Base-by-base conservation (phyloP, 2,797 vertebrate genomes). In the Sebastes taczanowskii region DNA sequence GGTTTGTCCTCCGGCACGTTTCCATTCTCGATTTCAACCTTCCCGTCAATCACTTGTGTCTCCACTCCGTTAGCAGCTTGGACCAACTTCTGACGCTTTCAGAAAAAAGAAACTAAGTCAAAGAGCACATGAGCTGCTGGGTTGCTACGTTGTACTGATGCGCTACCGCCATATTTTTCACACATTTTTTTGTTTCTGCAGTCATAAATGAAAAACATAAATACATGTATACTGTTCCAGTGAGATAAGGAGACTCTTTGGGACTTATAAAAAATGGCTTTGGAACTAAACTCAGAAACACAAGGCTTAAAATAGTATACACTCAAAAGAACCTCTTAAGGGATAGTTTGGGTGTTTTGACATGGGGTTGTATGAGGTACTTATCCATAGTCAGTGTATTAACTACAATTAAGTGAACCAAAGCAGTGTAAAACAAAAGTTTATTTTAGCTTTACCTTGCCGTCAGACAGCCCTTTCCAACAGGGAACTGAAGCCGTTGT, bases 11-110 rank as follows among this genome's bases (percentile, higher is more conserved):
- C 95, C 0, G 97, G 97, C n/a, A 99, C 95, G 2, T 97, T 97
- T 34, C 98, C 98, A 0, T 99, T 99, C 92, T 98, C 98, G 0
- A 98, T 96, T 35, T 98, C 97, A 0, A 96, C 95, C 74, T 97
- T 97, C 62, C 97, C 97, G 20, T 98, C 98, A 62, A 97, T 93
- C 2, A 97, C 96, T 90, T 96, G 97, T 13, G 93, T 96, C 90
- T 97, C 96, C 66, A 97, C 92, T 0, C 97, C 96, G 0, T 97
- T 98, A 11, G 97, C 95, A 0, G 97, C 97, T 11, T 97, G 98
- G 84, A 99, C 97, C 88, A 99, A 94, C 87, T 97, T 97, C 94
- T 99, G 98, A 62, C 97, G 96, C 97, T 95, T 78, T 93, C 92
- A 92, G 49, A 90, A 90, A 88, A 93, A 62, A 91, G 18, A 90